phyloP scores from a whole-genome alignment of 2,797 vertebrate genomes.

The Leptatherina wallacei region DNA sequence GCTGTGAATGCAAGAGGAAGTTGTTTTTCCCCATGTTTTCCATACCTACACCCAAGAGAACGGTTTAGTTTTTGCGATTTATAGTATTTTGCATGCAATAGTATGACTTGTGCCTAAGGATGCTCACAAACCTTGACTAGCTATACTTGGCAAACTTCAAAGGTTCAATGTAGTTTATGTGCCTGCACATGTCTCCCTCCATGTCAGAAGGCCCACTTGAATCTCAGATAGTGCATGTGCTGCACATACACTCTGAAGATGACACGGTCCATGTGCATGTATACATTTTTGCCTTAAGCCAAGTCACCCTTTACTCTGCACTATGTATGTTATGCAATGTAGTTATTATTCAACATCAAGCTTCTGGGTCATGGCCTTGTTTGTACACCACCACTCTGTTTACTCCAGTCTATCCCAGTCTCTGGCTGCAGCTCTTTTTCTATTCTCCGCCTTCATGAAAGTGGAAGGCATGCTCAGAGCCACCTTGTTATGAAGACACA shows the following conservation, averaged over 20 bases:
- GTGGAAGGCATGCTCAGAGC: slow-evolving; percentile 50
- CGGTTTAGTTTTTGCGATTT: slow-evolving; percentile 20
- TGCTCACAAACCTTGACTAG: slow-evolving; percentile 30
- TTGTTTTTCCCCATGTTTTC: slow-evolving; percentile 17
- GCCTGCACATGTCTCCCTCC: slow-evolving; percentile 41
- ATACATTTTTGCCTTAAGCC: slow-evolving; percentile 50
- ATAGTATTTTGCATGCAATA: slow-evolving; percentile 62
- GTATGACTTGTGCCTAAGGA: slow-evolving; percentile 28
- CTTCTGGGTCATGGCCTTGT: slow-evolving; percentile 63
- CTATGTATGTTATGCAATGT: slow-evolving; percentile 52
- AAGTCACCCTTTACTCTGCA: slow-evolving; percentile 42
- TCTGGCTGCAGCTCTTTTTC: slow-evolving; percentile 68
- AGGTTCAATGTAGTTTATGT: slow-evolving; percentile 41
- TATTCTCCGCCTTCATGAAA: slow-evolving; percentile 52
- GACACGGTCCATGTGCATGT: slow-evolving; percentile 67
- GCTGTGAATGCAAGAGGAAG: slow-evolving; percentile 47
- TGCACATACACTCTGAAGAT: slow-evolving; percentile 30
- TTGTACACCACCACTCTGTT: slow-evolving; percentile 60
- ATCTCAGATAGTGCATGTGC: slow-evolving; percentile 67
- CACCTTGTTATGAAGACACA: slow-evolving; percentile 49
- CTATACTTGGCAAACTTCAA: slow-evolving; percentile 37
- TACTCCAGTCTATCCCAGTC: slow-evolving; percentile 49
- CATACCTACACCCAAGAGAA: slow-evolving; percentile 1
- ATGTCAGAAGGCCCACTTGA: slow-evolving; percentile 46
- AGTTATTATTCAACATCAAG: slow-evolving; percentile 53